A percentile compares a stretch with the other conserved stretches of the same genome.
phyloP scores from a whole-genome alignment of 2,113 vertebrate genomes.

The Sinosuthora webbiana region DNA sequence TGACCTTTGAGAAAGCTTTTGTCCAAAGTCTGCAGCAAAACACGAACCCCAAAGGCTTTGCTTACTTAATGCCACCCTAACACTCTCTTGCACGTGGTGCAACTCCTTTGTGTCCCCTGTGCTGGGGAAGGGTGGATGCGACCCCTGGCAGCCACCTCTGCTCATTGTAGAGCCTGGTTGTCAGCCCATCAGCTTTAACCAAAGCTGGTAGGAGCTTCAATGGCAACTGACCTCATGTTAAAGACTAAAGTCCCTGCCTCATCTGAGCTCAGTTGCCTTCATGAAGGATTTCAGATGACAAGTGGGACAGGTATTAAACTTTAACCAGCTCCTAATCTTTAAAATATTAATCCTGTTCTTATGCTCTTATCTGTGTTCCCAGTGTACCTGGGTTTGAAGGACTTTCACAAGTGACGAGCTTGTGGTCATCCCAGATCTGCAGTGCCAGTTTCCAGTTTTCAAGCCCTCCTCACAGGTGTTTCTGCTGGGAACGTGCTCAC shows the following conservation, averaged over 20 bases:
- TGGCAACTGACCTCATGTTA: neutral
- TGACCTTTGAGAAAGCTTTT: neutral
- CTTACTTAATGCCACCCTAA: neutral
- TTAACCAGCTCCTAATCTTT: neutral
- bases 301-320: constrained; percentile 24
- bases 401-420: neutral
- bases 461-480: neutral
- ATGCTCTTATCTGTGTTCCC: neutral
- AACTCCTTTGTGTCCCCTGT: neutral
- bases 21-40: neutral
- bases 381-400: neutral
- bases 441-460: neutral
- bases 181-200: neutral
- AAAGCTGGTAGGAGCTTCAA: neutral
- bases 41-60: neutral
- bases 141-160: neutral
- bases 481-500: neutral
- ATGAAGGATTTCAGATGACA: neutral
- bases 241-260: neutral
- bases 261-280: neutral
- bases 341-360: neutral
- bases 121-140: neutral
- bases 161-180: neutral
- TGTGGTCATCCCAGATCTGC: neutral
- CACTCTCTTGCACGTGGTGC: accelerated